Percentiles rank a stretch among this genome's conserved stretches.
phyloP scores from a whole-genome alignment of 2,888 invertebrate genomes.

The Brachypalpus laphriformis region DNA sequence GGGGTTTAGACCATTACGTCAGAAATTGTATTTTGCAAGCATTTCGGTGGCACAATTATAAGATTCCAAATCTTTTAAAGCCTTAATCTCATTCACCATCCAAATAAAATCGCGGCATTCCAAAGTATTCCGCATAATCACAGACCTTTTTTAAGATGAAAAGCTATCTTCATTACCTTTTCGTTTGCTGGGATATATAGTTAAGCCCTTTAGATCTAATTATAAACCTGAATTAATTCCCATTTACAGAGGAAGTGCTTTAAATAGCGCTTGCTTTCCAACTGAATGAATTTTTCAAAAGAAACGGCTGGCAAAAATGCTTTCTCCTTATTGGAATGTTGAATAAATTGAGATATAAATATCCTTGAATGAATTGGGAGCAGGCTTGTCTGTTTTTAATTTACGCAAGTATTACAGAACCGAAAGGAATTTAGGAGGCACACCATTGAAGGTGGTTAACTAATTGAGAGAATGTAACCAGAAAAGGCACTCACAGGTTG shows the following conservation, averaged over 20 bases:
- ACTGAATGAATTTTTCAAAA: background rate
- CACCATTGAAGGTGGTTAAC: background rate
- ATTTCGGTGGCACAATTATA: background rate
- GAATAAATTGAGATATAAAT: background rate
- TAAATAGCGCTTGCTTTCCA: conserved; percentile 4
- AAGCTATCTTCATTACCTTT: background rate
- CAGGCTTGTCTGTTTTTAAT: background rate
- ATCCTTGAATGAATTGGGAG: background rate
- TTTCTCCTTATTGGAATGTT: background rate
- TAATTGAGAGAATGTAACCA: background rate
- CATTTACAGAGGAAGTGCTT: background rate
- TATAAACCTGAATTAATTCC: background rate
- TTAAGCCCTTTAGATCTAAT: background rate
- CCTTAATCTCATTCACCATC: background rate
- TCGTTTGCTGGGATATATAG: background rate
- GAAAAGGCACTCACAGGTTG: background rate
- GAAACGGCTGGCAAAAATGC: background rate
- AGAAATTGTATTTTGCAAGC: background rate
- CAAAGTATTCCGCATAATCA: background rate
- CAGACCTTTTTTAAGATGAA: background rate
- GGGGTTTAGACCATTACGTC: background rate
- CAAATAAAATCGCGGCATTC: background rate
- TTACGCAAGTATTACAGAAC: background rate
- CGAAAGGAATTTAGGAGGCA: background rate
- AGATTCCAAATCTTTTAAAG: background rate